Evolutionary conservation across 2,888 invertebrate genomes (phyloP).

Genomic region (Gymnoscelis rufifasciata): DNA sequence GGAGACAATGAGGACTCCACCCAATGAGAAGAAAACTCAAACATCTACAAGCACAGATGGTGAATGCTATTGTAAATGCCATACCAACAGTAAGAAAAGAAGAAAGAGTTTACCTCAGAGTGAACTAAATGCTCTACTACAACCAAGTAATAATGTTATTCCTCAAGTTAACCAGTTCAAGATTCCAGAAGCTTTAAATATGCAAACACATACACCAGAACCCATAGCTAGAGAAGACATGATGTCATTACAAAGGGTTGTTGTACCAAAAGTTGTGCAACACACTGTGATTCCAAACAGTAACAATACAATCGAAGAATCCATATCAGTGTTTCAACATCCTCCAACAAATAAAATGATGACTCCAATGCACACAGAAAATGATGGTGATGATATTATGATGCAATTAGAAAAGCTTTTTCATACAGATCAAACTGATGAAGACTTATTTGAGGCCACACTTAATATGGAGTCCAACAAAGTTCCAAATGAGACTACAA

Average conservation of each 20-base stretch:
- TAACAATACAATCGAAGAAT: conserved; percentile 16
- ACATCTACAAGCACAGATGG: conserved; percentile 31
- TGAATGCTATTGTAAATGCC: conserved; percentile 51
- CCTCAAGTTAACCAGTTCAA: conserved; percentile 23
- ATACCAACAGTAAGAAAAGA: conserved; percentile 48
- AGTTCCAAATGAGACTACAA: conserved; percentile 5
- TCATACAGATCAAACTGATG: conserved; percentile 58
- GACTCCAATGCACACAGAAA: conserved; percentile 18
- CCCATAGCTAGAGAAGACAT: conserved; percentile 9
- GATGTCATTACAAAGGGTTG: conserved; percentile 13
- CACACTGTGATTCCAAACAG: conserved; percentile 25
- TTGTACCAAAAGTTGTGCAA: conserved; percentile 17
- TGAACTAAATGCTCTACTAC: conserved; percentile 11
- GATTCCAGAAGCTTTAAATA: conserved; percentile 36
- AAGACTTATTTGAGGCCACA: conserved; percentile 63
- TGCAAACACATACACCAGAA: conserved; percentile 29
- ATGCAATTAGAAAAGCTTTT: conserved; percentile 69
- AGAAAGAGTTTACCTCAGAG: conserved; percentile 28
- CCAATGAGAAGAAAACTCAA: conserved; percentile 28
- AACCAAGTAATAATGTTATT: conserved; percentile 15
- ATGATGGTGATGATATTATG: conserved; percentile 57
- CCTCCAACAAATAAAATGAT: conserved; percentile 11
- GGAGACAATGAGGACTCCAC: conserved; percentile 42
- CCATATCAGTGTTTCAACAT: conserved; percentile 19
- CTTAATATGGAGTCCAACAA: conserved; percentile 35